A percentile compares a stretch with the other conserved stretches of the same genome.
phyloP scores from a whole-genome alignment of 2,113 vertebrate species.

The Elephas maximus region DNA sequence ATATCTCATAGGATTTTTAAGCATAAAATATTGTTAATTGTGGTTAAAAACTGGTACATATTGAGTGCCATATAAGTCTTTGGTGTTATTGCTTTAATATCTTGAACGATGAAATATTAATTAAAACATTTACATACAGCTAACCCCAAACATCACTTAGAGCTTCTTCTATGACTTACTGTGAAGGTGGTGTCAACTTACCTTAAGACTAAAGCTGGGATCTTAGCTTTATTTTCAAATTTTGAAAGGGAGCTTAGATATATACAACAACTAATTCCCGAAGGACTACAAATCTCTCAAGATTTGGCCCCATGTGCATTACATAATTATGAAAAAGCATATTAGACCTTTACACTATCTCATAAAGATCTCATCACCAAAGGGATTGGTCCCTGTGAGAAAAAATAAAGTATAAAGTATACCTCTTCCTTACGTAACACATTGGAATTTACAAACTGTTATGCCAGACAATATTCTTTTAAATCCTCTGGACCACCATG shows the following conservation, averaged over 20 bases:
- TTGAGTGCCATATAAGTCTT: background rate
- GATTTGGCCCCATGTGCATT: background rate
- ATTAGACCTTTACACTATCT: background rate
- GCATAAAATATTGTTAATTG: background rate
- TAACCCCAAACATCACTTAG: background rate
- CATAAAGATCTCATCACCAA: background rate
- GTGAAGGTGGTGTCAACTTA: background rate
- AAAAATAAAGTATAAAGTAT: background rate
- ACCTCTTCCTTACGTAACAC: background rate
- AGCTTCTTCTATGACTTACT: background rate
- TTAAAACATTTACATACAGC: background rate
- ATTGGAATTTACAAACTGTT: background rate
- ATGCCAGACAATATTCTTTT: background rate
- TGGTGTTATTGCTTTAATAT: background rate
- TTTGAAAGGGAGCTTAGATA: slow-evolving; percentile 22
- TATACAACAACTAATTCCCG: slow-evolving; percentile 31
- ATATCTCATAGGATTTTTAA: too few species aligned
- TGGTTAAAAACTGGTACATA: background rate
- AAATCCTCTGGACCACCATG: background rate
- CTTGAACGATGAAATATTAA: background rate
- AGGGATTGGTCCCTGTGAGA: background rate
- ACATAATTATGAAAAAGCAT: background rate
- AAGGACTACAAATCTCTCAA: background rate
- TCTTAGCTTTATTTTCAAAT: background rate
- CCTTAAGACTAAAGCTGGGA: background rate